A percentile compares a stretch with the other conserved stretches of the same genome.
Evolutionary conservation across 2,797 vertebrate genomes (phyloP).

Genomic region (Lepus oiostolus): DNA sequence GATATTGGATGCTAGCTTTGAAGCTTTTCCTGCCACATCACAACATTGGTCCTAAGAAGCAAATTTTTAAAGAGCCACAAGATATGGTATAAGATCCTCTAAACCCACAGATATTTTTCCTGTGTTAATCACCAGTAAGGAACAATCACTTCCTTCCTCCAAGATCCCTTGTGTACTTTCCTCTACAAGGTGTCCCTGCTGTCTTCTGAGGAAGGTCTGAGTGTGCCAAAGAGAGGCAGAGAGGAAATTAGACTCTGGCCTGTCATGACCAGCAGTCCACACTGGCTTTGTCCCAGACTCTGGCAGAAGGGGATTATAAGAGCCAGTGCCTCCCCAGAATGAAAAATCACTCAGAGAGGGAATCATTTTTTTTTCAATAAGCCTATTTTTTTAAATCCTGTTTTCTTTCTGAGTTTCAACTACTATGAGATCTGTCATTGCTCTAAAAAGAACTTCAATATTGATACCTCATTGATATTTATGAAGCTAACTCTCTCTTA

Average conservation of each 20-base stretch:
- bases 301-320: conserved; percentile 80
- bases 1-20: too few species aligned
- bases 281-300: conserved; percentile 81
- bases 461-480: conserved; percentile 58
- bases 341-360: conserved; percentile 70
- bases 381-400: conserved; percentile 53
- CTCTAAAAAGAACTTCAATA: conserved; percentile 50
- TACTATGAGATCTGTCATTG: conserved; percentile 62
- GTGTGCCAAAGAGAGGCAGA: conserved; percentile 80
- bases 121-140: conserved; percentile 58
- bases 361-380: conserved; percentile 27
- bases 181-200: conserved; percentile 80
- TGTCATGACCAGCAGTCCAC: conserved; percentile 75
- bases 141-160: conserved; percentile 62
- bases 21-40: too few species aligned
- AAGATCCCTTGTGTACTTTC: conserved; percentile 70
- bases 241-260: conserved; percentile 84
- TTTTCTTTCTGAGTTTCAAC: conserved; percentile 73
- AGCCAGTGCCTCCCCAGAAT: conserved; percentile 70
- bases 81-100: conserved; percentile 19
- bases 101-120: conserved; percentile 69
- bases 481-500: conserved; percentile 56
- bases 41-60: too few species aligned
- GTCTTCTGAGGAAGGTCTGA: conserved; percentile 81
- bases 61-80: background rate